Percentiles rank a stretch among this genome's conserved stretches.
Conservation (phyloP, 2,888 invertebrate species). For the Torymus tubicola region DNA sequence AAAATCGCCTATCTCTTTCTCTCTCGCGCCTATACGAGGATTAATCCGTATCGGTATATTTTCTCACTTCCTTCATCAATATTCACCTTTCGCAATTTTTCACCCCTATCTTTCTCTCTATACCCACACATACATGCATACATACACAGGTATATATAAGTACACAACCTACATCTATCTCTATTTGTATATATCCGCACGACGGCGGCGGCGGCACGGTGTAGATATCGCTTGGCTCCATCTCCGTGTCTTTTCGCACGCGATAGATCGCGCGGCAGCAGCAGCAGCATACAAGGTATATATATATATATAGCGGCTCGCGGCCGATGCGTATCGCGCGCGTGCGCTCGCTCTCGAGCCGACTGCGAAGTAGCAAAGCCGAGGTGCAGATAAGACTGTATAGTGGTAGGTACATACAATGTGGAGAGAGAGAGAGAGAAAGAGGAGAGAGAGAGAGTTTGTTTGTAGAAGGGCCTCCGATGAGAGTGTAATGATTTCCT, state of each 20-base stretch:
- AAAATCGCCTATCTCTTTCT: no score
- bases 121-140: neutral
- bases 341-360: no score
- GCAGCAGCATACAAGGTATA: no score
- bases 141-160: neutral
- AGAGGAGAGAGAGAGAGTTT: neutral
- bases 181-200: slow-evolving; percentile 45
- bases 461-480: neutral
- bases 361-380: neutral
- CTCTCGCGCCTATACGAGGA: no score
- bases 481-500: slow-evolving; percentile 42
- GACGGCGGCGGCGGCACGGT: neutral
- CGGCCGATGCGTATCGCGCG: slow-evolving; percentile 42
- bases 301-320: no score
- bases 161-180: slow-evolving; percentile 10
- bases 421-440: neutral
- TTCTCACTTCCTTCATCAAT: slow-evolving; percentile 33
- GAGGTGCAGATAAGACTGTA: neutral
- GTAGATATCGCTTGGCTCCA: slow-evolving; percentile 33
- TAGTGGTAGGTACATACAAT: neutral
- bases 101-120: neutral
- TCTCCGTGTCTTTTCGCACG: slow-evolving; percentile 53
- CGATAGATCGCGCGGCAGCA: slow-evolving; percentile 24
- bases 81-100: slow-evolving; percentile 23
- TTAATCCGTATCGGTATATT: neutral